phyloP scores from a whole-genome alignment of 2,888 invertebrate genomes.

The Apeira syringaria region DNA sequence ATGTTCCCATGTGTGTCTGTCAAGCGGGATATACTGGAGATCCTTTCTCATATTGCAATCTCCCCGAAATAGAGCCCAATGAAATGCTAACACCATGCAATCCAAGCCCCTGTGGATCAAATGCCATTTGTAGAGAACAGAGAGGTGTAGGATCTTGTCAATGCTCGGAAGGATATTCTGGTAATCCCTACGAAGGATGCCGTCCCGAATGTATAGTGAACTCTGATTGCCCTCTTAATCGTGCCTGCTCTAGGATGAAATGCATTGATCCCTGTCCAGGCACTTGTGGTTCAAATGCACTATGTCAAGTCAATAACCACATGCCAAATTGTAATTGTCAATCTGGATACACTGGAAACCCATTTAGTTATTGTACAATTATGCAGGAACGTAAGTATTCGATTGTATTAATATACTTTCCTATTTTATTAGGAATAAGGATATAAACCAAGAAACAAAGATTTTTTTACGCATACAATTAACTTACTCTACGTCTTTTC shows the following conservation, averaged over 20 bases:
- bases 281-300: slow-evolving; percentile 89
- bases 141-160: slow-evolving; percentile 87
- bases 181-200: slow-evolving; percentile 91
- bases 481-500: slow-evolving; percentile 39
- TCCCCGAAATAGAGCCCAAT: slow-evolving; percentile 55
- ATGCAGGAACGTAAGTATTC: slow-evolving; percentile 69
- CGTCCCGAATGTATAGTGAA: slow-evolving; percentile 89
- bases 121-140: slow-evolving; percentile 84
- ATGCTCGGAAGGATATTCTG: slow-evolving; percentile 85
- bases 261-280: slow-evolving; percentile 92
- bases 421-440: too few species aligned
- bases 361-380: slow-evolving; percentile 84
- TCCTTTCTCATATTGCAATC: slow-evolving; percentile 87
- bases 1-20: slow-evolving; percentile 89
- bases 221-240: slow-evolving; percentile 88
- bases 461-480: too few species aligned
- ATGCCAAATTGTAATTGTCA: slow-evolving; percentile 88
- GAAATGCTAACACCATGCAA: slow-evolving; percentile 84
- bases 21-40: slow-evolving; percentile 88
- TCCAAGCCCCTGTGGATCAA: slow-evolving; percentile 86
- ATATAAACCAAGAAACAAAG: too few species aligned
- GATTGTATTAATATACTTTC: too few species aligned
- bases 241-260: slow-evolving; percentile 88
- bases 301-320: slow-evolving; percentile 90
- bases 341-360: slow-evolving; percentile 86